phyloP scores from a whole-genome alignment of 2,888 invertebrate species.

The Andrena camellia region DNA sequence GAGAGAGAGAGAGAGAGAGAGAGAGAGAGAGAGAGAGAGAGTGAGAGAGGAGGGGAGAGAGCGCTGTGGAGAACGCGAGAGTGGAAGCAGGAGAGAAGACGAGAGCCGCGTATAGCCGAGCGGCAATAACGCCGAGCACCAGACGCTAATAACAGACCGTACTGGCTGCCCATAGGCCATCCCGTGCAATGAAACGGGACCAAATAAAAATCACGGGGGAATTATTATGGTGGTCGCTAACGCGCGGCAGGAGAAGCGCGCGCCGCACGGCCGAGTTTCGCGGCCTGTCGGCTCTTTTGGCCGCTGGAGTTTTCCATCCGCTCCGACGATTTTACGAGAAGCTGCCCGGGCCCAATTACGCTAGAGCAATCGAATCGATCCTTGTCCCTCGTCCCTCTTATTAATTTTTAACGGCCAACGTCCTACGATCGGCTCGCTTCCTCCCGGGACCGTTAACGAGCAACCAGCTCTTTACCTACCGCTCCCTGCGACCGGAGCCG shows the following conservation, averaged over 20 bases:
- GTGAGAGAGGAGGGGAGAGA: slow-evolving; percentile 17
- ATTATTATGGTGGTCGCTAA: slow-evolving; percentile 85
- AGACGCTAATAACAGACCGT: slow-evolving; percentile 85
- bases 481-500: background rate
- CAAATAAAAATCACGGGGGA: slow-evolving; percentile 83
- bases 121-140: slow-evolving; percentile 85
- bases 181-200: slow-evolving; percentile 83
- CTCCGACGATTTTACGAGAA: slow-evolving; percentile 63
- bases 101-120: slow-evolving; percentile 79
- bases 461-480: slow-evolving; percentile 15
- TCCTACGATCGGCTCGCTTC: slow-evolving; percentile 44
- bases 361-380: slow-evolving; percentile 55
- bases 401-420: slow-evolving; percentile 54
- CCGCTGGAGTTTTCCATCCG: slow-evolving; percentile 53
- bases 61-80: slow-evolving; percentile 27
- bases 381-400: slow-evolving; percentile 33
- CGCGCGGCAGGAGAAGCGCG: slow-evolving; percentile 48
- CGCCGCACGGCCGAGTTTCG: slow-evolving; percentile 58
- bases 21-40: slow-evolving; percentile 28
- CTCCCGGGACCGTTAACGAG: slow-evolving; percentile 38
- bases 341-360: slow-evolving; percentile 41
- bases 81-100: slow-evolving; percentile 65
- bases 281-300: slow-evolving; percentile 17
- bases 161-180: slow-evolving; percentile 85
- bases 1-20: slow-evolving; percentile 30